phyloP scores from a whole-genome alignment of 2,888 invertebrate genomes.

The Clepsis dumicolana region DNA sequence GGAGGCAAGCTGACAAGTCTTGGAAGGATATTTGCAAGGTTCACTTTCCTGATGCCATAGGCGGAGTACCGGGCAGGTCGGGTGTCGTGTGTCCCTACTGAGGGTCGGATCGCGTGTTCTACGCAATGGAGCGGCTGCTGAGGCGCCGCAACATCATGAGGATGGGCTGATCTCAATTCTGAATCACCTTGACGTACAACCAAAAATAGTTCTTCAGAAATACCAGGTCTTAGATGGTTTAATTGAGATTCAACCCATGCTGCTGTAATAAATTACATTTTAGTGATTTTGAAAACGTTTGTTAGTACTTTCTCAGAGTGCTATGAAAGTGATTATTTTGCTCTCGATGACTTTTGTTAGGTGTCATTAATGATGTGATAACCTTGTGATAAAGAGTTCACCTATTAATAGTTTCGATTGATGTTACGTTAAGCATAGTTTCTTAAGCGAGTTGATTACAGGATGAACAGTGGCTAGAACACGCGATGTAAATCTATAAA shows the following conservation, averaged over 20 bases:
- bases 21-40: constrained; percentile 91
- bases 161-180: constrained; percentile 72
- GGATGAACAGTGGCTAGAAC: constrained; percentile 77
- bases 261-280: constrained; percentile 17
- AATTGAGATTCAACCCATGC: constrained; percentile 37
- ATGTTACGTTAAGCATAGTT: constrained; percentile 59
- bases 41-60: constrained; percentile 85
- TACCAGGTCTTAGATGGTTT: constrained; percentile 2
- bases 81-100: constrained; percentile 88
- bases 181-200: constrained; percentile 42
- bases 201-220: constrained; percentile 7
- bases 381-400: constrained; percentile 76
- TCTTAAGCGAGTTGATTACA: constrained; percentile 61
- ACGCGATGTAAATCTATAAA: constrained; percentile 73
- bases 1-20: constrained; percentile 76
- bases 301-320: constrained; percentile 2
- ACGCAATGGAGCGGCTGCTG: constrained; percentile 82
- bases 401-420: constrained; percentile 59
- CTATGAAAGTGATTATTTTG: constrained; percentile 20
- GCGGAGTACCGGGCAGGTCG: constrained; percentile 79
- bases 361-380: constrained; percentile 60
- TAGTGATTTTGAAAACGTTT: constrained; percentile 29
- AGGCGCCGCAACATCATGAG: constrained; percentile 83
- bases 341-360: constrained; percentile 20
- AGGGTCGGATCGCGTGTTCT: constrained; percentile 85